These are phyloP conservation scores for Cheirogaleus major DNA, from an alignment of 2,797 vertebrate species.

Conservation along the genomic window DNA sequence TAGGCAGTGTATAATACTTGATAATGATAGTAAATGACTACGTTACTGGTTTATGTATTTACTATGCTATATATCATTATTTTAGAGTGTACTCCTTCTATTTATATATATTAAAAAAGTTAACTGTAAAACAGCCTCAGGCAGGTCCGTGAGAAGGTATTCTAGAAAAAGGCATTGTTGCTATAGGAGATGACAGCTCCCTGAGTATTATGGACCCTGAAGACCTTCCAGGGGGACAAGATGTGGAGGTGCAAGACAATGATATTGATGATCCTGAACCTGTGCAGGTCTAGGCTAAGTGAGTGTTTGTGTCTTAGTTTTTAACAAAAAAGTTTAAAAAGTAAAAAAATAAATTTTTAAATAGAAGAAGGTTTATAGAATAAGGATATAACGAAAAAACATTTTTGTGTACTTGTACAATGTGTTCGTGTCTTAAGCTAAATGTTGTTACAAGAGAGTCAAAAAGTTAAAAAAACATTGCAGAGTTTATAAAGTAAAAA, in stretches of 20 bases:
- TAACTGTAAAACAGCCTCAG: neutral
- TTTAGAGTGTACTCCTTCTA: neutral
- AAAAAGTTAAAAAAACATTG: neutral
- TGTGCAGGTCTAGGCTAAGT: neutral
- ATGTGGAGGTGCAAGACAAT: accelerated
- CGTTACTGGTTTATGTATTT: neutral
- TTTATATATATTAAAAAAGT: neutral
- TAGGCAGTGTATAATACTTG: neutral
- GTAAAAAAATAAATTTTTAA: neutral
- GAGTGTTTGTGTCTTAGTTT: neutral
- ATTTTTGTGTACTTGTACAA: too few relatives aligned
- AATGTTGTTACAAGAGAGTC: neutral
- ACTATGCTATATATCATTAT: neutral
- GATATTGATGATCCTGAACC: neutral
- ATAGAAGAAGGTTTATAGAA: neutral
- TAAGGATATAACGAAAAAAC: neutral
- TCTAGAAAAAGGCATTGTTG: neutral
- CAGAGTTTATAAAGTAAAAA: neutral
- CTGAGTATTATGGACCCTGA: neutral
- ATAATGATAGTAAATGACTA: neutral
- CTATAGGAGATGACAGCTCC: neutral
- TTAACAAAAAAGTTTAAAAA: neutral
- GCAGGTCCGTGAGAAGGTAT: neutral
- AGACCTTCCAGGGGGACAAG: neutral
- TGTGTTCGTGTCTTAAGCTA: neutral